Conservation (phyloP, 2,888 invertebrate genomes). For the Parasteatoda lunata region DNA sequence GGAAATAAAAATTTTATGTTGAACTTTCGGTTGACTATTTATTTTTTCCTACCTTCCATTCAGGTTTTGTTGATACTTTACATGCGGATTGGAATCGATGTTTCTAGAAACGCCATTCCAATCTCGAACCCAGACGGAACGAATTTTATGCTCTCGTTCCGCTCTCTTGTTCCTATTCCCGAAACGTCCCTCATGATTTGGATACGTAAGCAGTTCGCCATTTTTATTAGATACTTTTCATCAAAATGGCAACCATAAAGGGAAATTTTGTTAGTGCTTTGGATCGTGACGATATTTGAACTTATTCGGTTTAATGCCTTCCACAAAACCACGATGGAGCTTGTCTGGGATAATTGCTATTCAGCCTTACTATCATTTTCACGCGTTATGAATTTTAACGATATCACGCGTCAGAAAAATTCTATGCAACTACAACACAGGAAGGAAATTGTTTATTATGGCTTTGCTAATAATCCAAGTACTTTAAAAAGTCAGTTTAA, state of each 20-base stretch:
- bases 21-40: slow-evolving; percentile 2
- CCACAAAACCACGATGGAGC: background rate
- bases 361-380: background rate
- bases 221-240: slow-evolving; percentile 39
- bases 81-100: background rate
- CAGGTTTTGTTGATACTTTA: slow-evolving; percentile 1
- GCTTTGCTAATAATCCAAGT: too few relatives aligned
- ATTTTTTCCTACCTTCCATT: background rate
- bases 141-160: slow-evolving; percentile 25
- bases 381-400: background rate
- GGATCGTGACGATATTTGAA: background rate
- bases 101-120: background rate
- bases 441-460: too few relatives aligned
- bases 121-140: background rate
- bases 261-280: background rate
- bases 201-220: slow-evolving; percentile 20
- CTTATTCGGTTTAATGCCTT: background rate
- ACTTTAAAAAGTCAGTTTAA: too few relatives aligned
- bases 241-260: slow-evolving; percentile 6
- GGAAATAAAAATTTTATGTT: background rate
- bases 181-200: slow-evolving; percentile 6
- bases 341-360: background rate
- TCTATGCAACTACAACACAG: too few relatives aligned
- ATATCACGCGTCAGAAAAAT: background rate
- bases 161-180: background rate